Base-by-base conservation (phyloP, 2,797 vertebrate genomes). In the Sebastes cheni region DNA sequence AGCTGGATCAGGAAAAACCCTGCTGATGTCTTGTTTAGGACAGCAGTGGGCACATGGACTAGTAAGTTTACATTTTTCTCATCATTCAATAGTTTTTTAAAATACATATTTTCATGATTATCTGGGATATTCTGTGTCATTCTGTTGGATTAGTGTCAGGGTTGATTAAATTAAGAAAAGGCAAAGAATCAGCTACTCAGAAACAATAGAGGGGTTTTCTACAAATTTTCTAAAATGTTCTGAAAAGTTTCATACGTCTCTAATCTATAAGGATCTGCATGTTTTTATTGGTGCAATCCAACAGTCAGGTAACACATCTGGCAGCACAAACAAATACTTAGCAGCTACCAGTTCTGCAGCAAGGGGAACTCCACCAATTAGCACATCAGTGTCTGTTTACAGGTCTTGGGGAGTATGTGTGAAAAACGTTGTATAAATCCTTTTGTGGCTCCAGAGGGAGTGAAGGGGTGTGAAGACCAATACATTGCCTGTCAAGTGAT, bases 1-100 rank as follows among this genome's bases (percentile, higher is more conserved):
- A 50, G 92, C 97, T 1, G 98, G 98, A 3, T 96, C 96, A 79
- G 98, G 98, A 74, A 99, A 98, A 92, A 97, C 97, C 42, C 89
- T 96, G 22, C 88, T 98, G n/a, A 95, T 94, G 89, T 96, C 92
- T 50, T 79, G 90, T 73, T 93, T 98, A 20, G 96, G 95, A 85
- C 94, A 93, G 64, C 94, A 93, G 46, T 99, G 97, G 98, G 96
- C 97, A 4, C 73, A 80, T 2, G 60, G 81, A 27, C 75, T 91
- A 14, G 93, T 93, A 88, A 69, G 88, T 81, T 69, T 6, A 2
- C 8, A 36, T 70, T 25, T 20, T 67, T 81, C 4, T 55, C 11
- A 59, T 52, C 3, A 64, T 36, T 77, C 6, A 54, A 1, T n/a
- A 20, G 0, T 3, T 75, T 6, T 32, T 11, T 4, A 2, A 18